Evolutionary conservation across 2,888 invertebrate genomes (phyloP), one percentile per base, ranked within the genome.

Genomic region (Campoplex capitator): DNA sequence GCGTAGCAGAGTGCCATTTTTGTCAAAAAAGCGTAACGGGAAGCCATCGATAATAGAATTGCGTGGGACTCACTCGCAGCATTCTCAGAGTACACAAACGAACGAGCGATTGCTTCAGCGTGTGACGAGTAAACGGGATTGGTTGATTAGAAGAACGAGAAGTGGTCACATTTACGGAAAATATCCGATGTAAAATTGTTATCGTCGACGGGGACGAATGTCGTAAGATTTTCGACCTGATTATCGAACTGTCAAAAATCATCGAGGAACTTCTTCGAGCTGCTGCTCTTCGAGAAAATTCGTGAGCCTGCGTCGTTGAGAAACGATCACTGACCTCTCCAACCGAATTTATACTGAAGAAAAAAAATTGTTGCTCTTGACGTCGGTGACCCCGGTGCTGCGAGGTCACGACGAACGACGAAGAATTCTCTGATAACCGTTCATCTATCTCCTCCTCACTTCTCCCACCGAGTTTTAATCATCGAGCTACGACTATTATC

Each of bases 91-190:
- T 48, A 92, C 90, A 4, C 91, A 90, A 67, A 89, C 90, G 11
- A 85, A 62, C 13, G 88, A 88, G 16, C 84, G 85, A 35, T 67
- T 81, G 13, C 74, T 88, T 28, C 78, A 86, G 3, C 84, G 75
- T 16, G 87, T 13, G 4, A 32, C 77, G 54, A 80, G 51, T 35
- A 85, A 81, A 77, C 83, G 86, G 0, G 90, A 87, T 42, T 92
- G 92, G 92, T 28, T 92, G 62, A 83, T 92, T 23, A 89, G 92
- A 54, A 89, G 89, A 51, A 93, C 93, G 16, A 89, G 93, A 45
- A 93, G 93, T 75, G 93, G 93, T 3, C 91, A 90, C 18, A 73
- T 92, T 45, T 93, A 93, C 13, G 93, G 93, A 16, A 92, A 91
- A 84, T 93, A 93, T 88, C 90, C 90, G 6, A 51, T 90, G 73